Base-by-base conservation (phyloP, 1,140 invertebrate species). In the Frieseomelitta varia region DNA sequence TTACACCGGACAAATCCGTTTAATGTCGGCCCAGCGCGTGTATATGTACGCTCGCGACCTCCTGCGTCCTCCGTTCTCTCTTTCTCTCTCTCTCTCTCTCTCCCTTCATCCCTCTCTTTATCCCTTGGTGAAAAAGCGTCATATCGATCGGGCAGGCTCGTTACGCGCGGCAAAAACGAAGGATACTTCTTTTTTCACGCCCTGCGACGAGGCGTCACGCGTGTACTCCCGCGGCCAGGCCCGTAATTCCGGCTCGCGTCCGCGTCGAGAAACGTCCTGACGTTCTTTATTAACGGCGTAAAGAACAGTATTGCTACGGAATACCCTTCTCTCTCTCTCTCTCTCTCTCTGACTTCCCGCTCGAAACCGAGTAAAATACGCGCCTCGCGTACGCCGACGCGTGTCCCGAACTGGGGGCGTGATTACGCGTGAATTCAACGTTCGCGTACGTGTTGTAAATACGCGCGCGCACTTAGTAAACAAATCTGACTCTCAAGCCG, bases 1-100 rank as follows among this genome's bases (percentile, higher is more conserved):
- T 87, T 85, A 88, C 83, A 77, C 79, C 65, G 71, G 47, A n/a
- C 58, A 87, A 87, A 88, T 87, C 65, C 86, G 81, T 87, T 88
- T 88, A 88, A 85, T 63, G 77, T 53, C n/a, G 39, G 12, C 68
- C 68, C 55, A 51, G 53, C 55, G 79, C 73, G 84, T 21, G 74
- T 79, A 76, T 21, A 76, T 21, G 74, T 79, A 76, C 27, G 17
- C 19, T n/a, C n/a, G 17, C 34, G 2, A n/a, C 19, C 17, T n/a
- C 51, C 56, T n/a, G 47, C 56, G 51, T 55, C 21, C 63, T 56
- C 21, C 1, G 24, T 34, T 24, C 61, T 63, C 61, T n/a, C 24
- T 11, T 11, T 63, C 58, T n/a, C 24, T 14, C n/a, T 27, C 58
- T n/a, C n/a, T n/a, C 61, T 27, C 21, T 10, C 24, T n/a, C 12